Evolutionary conservation across 2,797 vertebrate species (phyloP).

Genomic region (Ceryle rudis): DNA sequence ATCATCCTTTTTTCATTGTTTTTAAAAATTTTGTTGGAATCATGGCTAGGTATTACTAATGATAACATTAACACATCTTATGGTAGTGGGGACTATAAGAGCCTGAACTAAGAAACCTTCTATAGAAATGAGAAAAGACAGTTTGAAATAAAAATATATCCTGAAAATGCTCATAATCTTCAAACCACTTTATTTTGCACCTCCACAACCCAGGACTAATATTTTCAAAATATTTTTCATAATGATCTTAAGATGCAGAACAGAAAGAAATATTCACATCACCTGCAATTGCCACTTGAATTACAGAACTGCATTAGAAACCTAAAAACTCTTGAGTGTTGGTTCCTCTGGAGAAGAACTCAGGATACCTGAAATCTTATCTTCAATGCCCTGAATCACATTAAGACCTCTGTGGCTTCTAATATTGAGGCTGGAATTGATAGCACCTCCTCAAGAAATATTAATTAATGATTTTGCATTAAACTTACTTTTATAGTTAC

Average conservation of each 20-base stretch:
- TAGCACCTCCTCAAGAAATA: background rate
- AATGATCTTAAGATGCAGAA: background rate
- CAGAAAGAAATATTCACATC: background rate
- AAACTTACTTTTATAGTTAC: background rate
- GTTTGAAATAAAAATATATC: background rate
- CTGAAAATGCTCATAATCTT: background rate
- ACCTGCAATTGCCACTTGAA: background rate
- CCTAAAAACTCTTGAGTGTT: background rate
- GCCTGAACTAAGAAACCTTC: background rate
- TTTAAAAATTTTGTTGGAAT: background rate
- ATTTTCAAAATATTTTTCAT: background rate
- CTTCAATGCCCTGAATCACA: background rate
- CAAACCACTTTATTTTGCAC: background rate
- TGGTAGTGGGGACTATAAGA: background rate
- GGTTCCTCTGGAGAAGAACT: background rate
- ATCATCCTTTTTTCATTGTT: background rate
- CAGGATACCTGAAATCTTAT: background rate
- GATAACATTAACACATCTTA: background rate
- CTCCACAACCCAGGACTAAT: background rate
- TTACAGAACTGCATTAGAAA: background rate
- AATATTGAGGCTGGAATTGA: background rate
- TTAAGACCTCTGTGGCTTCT: background rate
- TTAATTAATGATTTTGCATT: background rate
- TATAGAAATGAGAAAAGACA: background rate
- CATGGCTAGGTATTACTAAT: background rate